Percentiles rank a stretch among this genome's conserved stretches.
These are phyloP conservation scores for Ara ararauna DNA, from an alignment of 2,797 vertebrate species.

Conservation along the genomic window DNA sequence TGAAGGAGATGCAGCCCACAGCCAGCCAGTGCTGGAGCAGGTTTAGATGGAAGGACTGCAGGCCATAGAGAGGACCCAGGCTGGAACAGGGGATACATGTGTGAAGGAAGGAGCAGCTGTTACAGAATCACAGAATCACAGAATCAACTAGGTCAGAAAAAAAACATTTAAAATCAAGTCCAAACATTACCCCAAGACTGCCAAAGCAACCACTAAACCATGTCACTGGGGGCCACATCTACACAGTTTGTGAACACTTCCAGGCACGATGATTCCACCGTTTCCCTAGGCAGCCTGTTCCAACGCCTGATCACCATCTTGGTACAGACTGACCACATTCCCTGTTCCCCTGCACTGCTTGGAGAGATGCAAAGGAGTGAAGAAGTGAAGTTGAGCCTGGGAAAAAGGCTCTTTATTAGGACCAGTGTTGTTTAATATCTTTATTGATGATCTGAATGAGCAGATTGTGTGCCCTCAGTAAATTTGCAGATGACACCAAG, in stretches of 20 bases:
- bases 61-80: accelerated
- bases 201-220: not conserved
- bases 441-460: not conserved
- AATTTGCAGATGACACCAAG: not conserved
- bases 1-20: not conserved
- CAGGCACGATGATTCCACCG: not conserved
- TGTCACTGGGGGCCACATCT: not conserved
- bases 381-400: not conserved
- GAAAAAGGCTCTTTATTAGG: not conserved
- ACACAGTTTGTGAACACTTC: not conserved
- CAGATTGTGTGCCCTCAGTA: not conserved
- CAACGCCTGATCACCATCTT: not conserved
- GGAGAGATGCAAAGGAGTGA: not conserved
- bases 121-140: not conserved
- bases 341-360: not conserved
- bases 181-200: not conserved
- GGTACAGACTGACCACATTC: not conserved
- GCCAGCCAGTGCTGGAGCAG: not conserved
- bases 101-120: not conserved
- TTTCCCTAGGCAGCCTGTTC: not conserved
- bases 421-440: not conserved
- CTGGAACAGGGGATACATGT: not conserved
- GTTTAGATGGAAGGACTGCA: not conserved
- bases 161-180: not conserved
- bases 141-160: not conserved